Percentiles rank a stretch among this genome's conserved stretches.
phyloP scores from a whole-genome alignment of 2,113 vertebrate species.

The Hypanus sabinus region DNA sequence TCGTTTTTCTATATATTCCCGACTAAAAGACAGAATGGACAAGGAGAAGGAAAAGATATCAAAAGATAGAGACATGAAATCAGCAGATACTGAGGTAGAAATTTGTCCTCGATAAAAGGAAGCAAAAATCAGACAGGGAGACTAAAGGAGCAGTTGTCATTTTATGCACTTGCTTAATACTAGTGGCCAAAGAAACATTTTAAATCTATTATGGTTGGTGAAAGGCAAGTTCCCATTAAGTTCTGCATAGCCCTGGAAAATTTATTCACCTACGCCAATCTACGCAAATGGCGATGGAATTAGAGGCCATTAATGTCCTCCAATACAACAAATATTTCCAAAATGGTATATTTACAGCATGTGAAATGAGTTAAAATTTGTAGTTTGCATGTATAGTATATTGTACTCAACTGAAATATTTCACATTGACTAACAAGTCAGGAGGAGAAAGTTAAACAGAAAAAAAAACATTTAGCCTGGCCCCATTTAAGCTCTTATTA shows the following conservation, averaged over 20 bases:
- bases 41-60: background rate
- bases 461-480: background rate
- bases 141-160: too few relatives aligned
- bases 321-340: background rate
- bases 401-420: background rate
- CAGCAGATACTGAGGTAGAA: background rate
- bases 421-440: background rate
- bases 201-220: too few relatives aligned
- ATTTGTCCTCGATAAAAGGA: too few relatives aligned
- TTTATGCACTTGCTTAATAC: too few relatives aligned
- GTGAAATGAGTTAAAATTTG: too few relatives aligned
- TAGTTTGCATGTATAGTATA: background rate
- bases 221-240: background rate
- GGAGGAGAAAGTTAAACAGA: background rate
- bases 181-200: too few relatives aligned
- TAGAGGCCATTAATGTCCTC: background rate
- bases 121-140: too few relatives aligned
- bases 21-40: conserved; percentile 59
- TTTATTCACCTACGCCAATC: background rate
- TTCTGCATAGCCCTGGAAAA: background rate
- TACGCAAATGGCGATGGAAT: background rate
- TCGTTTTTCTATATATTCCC: conserved; percentile 78
- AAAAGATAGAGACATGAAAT: background rate
- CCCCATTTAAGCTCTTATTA: too few relatives aligned
- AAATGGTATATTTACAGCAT: background rate